phyloP scores from a whole-genome alignment of 2,113 vertebrate genomes.

The Phylloscopus trochilus region DNA sequence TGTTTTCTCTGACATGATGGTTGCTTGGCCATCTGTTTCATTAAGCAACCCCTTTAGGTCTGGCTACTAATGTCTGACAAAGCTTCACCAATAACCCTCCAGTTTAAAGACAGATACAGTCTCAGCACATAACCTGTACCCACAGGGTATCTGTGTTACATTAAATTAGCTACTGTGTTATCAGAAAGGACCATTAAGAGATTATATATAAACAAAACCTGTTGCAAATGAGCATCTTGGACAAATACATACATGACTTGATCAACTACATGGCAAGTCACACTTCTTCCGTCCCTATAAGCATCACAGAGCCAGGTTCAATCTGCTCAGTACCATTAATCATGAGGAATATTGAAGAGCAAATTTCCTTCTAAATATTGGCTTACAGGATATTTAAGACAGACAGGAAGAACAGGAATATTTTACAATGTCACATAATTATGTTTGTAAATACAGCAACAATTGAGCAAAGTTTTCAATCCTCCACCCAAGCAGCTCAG shows the following conservation, averaged over 20 bases:
- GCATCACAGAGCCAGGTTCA: not conserved
- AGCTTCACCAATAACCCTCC: not conserved
- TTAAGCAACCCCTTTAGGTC: constrained; percentile 50
- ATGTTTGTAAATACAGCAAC: not conserved
- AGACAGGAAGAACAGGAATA: not conserved
- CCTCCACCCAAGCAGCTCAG: not conserved
- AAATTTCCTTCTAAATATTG: not conserved
- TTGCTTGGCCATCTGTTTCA: constrained; percentile 68
- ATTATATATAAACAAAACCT: not conserved
- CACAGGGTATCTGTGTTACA: not conserved
- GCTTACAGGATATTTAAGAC: not conserved
- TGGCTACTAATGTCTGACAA: constrained; percentile 37
- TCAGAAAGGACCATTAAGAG: not conserved
- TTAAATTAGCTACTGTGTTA: not conserved
- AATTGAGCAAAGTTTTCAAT: not conserved
- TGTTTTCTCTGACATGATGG: constrained; percentile 70
- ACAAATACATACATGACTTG: not conserved
- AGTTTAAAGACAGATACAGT: not conserved
- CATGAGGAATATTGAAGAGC: not conserved
- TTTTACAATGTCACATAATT: not conserved
- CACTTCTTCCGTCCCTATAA: not conserved
- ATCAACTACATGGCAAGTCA: not conserved
- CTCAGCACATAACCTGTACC: not conserved
- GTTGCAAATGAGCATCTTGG: not conserved
- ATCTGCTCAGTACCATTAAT: not conserved